Conservation (phyloP, 2,888 invertebrate genomes). For the Lasioglossum lativentre region DNA sequence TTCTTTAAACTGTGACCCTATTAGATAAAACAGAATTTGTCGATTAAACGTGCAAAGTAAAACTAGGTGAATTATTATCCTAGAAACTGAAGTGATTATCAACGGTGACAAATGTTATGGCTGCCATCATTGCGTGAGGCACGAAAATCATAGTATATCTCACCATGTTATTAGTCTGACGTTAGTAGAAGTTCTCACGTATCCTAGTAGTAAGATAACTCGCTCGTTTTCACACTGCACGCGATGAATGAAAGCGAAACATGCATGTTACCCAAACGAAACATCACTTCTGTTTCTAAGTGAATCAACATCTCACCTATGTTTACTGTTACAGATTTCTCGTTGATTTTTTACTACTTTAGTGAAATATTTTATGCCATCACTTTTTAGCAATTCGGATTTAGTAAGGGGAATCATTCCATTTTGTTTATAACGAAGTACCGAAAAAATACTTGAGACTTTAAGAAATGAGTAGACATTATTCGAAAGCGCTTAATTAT, state of each 20-base stretch:
- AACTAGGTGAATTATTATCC: not conserved
- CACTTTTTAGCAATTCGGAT: not conserved
- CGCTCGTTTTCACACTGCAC: not conserved
- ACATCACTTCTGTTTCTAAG: not conserved
- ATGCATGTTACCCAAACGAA: slow-evolving; percentile 2
- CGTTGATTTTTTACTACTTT: not conserved
- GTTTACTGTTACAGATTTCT: not conserved
- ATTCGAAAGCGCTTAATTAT: not conserved
- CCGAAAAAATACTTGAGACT: not conserved
- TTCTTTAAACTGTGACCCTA: not conserved
- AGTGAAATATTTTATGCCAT: not conserved
- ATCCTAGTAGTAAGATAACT: not conserved
- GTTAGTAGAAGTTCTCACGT: slow-evolving; percentile 4
- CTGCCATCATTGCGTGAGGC: not conserved
- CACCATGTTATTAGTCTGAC: not conserved
- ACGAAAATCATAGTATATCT: not conserved
- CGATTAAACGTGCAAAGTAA: not conserved
- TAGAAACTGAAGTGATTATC: not conserved
- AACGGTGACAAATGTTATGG: not conserved
- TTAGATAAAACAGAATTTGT: not conserved
- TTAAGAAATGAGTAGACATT: not conserved
- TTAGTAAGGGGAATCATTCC: not conserved
- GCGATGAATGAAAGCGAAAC: slow-evolving; percentile 12
- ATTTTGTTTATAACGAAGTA: not conserved
- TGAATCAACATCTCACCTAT: not conserved